phyloP scores from a whole-genome alignment of 1,140 invertebrate species.

The Drosophila triauraria region DNA sequence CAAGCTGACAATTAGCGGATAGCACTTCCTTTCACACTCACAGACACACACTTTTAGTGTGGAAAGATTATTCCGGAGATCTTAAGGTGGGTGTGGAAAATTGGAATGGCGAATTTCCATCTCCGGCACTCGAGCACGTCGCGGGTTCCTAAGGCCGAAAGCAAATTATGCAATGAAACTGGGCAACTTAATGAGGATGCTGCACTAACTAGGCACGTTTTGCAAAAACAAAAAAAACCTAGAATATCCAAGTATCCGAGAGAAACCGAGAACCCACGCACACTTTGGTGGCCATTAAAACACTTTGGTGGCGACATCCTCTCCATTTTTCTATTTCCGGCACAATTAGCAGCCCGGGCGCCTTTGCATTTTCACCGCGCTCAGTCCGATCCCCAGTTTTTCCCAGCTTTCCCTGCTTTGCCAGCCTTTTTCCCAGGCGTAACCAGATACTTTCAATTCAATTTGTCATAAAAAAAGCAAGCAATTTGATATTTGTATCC shows the following conservation, averaged over 20 bases:
- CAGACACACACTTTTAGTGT: not conserved
- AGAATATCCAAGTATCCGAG: conserved; percentile 3
- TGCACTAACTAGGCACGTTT: conserved; percentile 76
- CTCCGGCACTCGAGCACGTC: conserved; percentile 75
- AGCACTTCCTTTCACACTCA: conserved; percentile 56
- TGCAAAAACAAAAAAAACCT: conserved; percentile 1
- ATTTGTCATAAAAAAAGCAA: conserved; percentile 44
- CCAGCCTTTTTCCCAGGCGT: conserved; percentile 65
- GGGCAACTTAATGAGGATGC: conserved; percentile 78
- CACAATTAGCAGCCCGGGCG: conserved; percentile 64
- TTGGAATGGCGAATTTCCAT: conserved; percentile 26
- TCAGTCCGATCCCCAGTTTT: not conserved
- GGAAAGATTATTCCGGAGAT: conserved; percentile 32
- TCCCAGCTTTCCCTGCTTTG: not conserved
- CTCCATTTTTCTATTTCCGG: conserved; percentile 70
- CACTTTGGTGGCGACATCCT: conserved; percentile 74
- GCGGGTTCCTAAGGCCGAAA: conserved; percentile 53
- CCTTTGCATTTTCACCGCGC: conserved; percentile 6
- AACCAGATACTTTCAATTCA: conserved; percentile 82
- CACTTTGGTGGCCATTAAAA: conserved; percentile 76
- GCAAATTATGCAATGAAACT: conserved; percentile 65
- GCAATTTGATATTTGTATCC: conserved; percentile 39
- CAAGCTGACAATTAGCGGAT: conserved; percentile 77
- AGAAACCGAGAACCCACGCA: conserved; percentile 35
- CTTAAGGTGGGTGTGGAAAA: conserved; percentile 48